Evolutionary conservation across 2,888 invertebrate genomes (phyloP), one percentile per base, ranked within the genome.

Genomic region (Tenodera sinensis): DNA sequence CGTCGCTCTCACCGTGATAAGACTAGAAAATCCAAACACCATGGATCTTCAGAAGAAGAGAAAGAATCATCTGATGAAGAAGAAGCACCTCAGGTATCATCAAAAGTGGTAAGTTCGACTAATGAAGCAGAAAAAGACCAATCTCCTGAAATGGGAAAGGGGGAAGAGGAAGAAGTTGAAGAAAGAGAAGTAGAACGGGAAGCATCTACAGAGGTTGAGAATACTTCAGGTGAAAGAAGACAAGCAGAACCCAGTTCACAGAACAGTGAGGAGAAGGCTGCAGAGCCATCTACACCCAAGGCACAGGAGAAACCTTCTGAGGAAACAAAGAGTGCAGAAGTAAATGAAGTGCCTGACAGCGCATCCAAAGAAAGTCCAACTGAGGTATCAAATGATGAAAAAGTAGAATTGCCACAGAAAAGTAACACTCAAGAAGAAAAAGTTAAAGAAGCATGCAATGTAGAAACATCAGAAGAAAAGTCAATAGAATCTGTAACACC

Each of bases 141-240:
- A 3, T 20, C 25, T 15, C 20, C 15, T 71, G 54, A 71, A 71
- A 6, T 20, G 54, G 54, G 25, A 71, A 71, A 71, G 54, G 91
- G 90, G 86, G 91, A 91, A 30, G 89, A 90, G 71, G 91, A 90
- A 83, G 42, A 81, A 30, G 7, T 42, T 42, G 83, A 89, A 86
- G 89, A 91, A 14, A 87, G 89, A 82, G 90, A 89, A 83, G 54
- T 85, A 83, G 88, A 87, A 83, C 89, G 89, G 28, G 91, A 92
- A 87, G 91, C 91, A n/a, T 91, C 91, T 14, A 91, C 91, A 30
- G 91, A 91, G 30, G 91, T 91, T 15, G 91, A 34, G 85, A 85
- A 85, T 15, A 27, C 28, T 85, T 2, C 15, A 15, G 85, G 89
- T 85, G 86, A 88, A 87, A 84, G 84, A 89, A 88, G 20, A 20